phyloP scores from a whole-genome alignment of 2,888 invertebrate genomes.

The Agapostemon virescens region DNA sequence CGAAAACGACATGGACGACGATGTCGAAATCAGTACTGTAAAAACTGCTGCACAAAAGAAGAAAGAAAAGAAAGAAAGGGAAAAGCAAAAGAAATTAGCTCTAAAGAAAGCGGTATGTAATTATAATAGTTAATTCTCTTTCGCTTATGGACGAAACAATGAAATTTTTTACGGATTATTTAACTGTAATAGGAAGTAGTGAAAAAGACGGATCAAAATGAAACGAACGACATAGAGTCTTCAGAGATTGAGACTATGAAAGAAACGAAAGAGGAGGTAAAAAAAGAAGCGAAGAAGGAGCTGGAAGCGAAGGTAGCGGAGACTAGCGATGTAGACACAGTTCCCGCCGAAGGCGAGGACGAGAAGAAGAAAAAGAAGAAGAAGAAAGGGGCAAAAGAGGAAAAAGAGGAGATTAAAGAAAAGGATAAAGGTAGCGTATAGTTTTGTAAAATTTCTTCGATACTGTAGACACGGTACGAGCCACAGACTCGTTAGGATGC shows the following conservation, averaged over 20 bases:
- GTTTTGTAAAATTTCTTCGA: constrained; percentile 9
- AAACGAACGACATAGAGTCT: constrained; percentile 74
- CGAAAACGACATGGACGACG: constrained; percentile 75
- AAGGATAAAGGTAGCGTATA: constrained; percentile 74
- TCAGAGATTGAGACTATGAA: constrained; percentile 31
- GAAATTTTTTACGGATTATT: not conserved
- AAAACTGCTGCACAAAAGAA: constrained; percentile 94
- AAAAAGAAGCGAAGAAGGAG: constrained; percentile 61
- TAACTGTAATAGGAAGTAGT: constrained; percentile 68
- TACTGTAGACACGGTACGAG: constrained; percentile 1
- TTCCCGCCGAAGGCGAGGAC: constrained; percentile 79
- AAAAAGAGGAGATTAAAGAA: constrained; percentile 81
- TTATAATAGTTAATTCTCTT: constrained; percentile 13
- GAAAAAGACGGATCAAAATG: constrained; percentile 44
- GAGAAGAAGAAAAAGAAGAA: constrained; percentile 81
- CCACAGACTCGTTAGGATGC: constrained; percentile 34
- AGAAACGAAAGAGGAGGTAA: constrained; percentile 62
- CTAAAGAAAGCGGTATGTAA: constrained; percentile 82
- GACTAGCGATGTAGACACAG: constrained; percentile 62
- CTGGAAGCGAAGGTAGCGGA: constrained; percentile 37
- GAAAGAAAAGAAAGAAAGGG: constrained; percentile 93
- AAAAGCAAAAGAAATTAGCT: constrained; percentile 88
- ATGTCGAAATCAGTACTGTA: constrained; percentile 83
- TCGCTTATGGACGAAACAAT: not conserved
- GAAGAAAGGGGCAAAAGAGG: constrained; percentile 80